Evolutionary conservation across 2,113 vertebrate genomes (phyloP), one percentile per base, ranked within the genome.

Genomic region (Polypterus senegalus): DNA sequence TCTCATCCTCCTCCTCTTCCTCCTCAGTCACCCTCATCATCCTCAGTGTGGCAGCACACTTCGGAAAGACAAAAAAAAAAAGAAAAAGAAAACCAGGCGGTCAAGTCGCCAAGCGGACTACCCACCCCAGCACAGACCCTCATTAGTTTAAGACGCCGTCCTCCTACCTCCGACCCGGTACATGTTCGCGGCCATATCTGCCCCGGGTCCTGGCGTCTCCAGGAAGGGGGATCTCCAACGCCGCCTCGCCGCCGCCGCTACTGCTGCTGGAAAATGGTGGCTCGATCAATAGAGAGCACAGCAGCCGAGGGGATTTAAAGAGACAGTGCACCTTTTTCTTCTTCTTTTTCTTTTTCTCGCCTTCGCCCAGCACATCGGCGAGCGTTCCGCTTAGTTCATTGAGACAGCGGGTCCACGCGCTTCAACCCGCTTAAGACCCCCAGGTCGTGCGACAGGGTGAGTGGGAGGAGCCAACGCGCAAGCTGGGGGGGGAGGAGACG

Each of bases 181-280:
- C 87, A 89, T 89, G 75, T 89, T 89, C 57, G 87, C 87, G 82
- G 87, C 87, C 87, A 89, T 89, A 77, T 54, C 86, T 85, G 79
- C 76, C 83, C 77, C 80, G 66, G 74, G 75, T 81, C 73, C 82
- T 76, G 83, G 84, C 76, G 77, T 79, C 76, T 86, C 81, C 86
- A 79, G 85, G 86, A 84, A 73, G 78, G 81, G 79, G 70, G 76
- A 77, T 78, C 76, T 74, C 69, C 70, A 63, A 61, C 62, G 67
- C 56, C 65, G 59, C 63, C 77, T 77, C 72, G 80, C 71, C 77
- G 74, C 77, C 74, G 66, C 79, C 73, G 77, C 85, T 78, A 79
- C 81, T 78, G 83, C 77, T 81, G 83, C 79, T 86, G 85, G 86
- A 89, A 88, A 89, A 89, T 89, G 87, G 87, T 75, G 87, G 86